These are phyloP conservation scores for Eucriotettix oculatus DNA, from an alignment of 2,888 invertebrate species.

Conservation along the genomic window DNA sequence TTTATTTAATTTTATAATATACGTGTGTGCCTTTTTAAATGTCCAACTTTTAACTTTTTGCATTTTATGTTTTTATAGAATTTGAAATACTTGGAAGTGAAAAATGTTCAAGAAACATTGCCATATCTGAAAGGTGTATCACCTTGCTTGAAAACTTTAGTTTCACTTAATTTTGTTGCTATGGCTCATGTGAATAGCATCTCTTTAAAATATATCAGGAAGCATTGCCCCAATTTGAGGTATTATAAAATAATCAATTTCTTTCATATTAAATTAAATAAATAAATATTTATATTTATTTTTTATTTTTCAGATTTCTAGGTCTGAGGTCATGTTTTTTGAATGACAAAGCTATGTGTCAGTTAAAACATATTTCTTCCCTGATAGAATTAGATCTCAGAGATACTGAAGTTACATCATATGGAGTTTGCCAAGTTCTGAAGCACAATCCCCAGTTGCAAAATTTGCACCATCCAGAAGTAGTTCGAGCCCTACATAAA, in stretches of 20 bases:
- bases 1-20: not conserved
- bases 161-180: constrained; percentile 10
- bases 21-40: not conserved
- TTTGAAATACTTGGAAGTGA: constrained; percentile 13
- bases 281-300: not conserved
- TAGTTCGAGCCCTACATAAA: constrained; percentile 12
- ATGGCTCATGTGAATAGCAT: constrained; percentile 11
- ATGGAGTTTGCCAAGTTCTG: constrained; percentile 11
- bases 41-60: not conserved
- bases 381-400: constrained; percentile 13
- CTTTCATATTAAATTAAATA: not conserved
- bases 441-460: constrained; percentile 13
- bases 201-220: constrained; percentile 11
- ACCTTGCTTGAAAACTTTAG: constrained; percentile 11
- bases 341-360: constrained; percentile 13
- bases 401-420: constrained; percentile 14
- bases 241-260: not conserved
- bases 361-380: constrained; percentile 11
- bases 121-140: constrained; percentile 12
- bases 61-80: constrained; percentile 10
- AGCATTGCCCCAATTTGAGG: constrained; percentile 13
- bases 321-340: constrained; percentile 12
- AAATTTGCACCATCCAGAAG: constrained; percentile 12
- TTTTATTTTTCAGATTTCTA: constrained; percentile 8
- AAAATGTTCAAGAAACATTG: constrained; percentile 11